phyloP scores from a whole-genome alignment of 2,888 invertebrate species.

The Xestoiulus laeticollis region DNA sequence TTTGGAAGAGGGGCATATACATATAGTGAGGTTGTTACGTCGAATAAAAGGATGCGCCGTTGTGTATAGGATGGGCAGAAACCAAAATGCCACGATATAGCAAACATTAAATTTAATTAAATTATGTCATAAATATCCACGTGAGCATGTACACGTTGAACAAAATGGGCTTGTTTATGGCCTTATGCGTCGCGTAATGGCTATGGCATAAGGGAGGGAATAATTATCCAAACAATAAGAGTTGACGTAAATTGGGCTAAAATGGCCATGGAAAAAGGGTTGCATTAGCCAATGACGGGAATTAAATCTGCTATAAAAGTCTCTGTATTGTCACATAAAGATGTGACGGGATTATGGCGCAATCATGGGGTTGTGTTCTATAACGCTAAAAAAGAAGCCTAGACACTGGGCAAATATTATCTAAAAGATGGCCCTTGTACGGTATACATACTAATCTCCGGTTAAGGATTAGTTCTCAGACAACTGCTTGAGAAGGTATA shows the following conservation, averaged over 20 bases:
- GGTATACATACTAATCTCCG: too few species aligned
- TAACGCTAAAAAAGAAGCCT: neutral
- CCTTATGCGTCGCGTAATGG: constrained; percentile 39
- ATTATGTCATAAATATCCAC: constrained; percentile 41
- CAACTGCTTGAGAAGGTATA: too few species aligned
- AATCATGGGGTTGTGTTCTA: neutral
- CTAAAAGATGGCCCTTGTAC: too few species aligned
- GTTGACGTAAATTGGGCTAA: constrained; percentile 43
- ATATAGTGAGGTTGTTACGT: neutral
- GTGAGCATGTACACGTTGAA: constrained; percentile 41
- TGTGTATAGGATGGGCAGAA: neutral
- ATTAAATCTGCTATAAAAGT: constrained; percentile 36
- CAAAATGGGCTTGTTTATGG: constrained; percentile 35
- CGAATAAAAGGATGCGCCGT: constrained; percentile 24
- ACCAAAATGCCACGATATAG: constrained; percentile 43
- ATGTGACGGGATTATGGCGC: neutral
- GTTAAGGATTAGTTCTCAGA: too few species aligned
- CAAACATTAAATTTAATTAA: constrained; percentile 43
- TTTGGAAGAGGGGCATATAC: neutral
- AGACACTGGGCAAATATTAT: neutral
- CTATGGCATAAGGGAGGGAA: constrained; percentile 39
- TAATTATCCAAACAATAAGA: constrained; percentile 41
- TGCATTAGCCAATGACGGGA: constrained; percentile 41
- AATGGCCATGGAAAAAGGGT: constrained; percentile 35
- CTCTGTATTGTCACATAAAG: neutral